Conservation (phyloP, 2,797 vertebrate genomes). For the Allobates femoralis region DNA sequence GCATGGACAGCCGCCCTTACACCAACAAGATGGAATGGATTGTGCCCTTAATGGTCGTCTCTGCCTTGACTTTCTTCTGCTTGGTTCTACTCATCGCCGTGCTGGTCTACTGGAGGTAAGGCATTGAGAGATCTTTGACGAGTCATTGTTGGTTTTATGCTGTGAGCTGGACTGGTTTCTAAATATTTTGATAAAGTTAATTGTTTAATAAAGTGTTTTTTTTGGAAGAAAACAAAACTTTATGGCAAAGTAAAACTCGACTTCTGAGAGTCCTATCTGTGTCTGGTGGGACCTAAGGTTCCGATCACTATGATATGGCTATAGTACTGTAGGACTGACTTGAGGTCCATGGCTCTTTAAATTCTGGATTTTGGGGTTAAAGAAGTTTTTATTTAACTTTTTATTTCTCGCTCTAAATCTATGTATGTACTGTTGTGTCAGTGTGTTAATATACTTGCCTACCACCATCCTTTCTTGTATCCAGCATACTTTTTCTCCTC, state of each 20-base stretch:
- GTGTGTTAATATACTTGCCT: too few species aligned
- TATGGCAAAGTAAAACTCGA: not conserved
- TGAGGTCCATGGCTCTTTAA: not conserved
- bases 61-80: conserved; percentile 94
- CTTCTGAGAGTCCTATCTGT: not conserved
- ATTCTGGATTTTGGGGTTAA: not conserved
- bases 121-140: not conserved
- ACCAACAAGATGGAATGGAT: conserved; percentile 95
- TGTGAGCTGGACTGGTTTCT: not conserved
- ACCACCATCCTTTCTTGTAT: too few species aligned
- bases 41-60: conserved; percentile 94
- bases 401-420: too few species aligned
- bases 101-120: conserved; percentile 96
- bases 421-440: too few species aligned
- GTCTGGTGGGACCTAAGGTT: too few species aligned
- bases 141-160: not conserved
- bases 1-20: conserved; percentile 81
- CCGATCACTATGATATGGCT: too few species aligned
- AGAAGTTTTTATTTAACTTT: not conserved
- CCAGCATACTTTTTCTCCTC: too few species aligned
- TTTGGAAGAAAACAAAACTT: not conserved
- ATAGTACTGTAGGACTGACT: not conserved
- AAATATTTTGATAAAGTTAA: not conserved
- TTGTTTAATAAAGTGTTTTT: not conserved
- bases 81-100: conserved; percentile 92